A percentile compares a stretch with the other conserved stretches of the same genome.
Evolutionary conservation across 1,140 invertebrate species (phyloP).

Genomic region (Danaus melanippus): DNA sequence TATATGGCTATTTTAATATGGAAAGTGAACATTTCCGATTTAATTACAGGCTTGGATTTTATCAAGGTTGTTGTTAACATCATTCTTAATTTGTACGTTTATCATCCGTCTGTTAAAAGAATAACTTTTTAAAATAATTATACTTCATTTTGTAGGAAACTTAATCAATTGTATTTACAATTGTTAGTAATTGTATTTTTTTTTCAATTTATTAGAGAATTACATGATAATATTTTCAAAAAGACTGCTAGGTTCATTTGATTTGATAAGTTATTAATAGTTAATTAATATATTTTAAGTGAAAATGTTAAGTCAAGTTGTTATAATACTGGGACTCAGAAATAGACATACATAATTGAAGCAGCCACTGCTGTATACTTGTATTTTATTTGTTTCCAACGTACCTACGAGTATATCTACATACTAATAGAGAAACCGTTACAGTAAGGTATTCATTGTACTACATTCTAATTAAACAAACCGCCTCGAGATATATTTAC

Average conservation of each 20-base stretch:
- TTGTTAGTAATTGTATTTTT: too few relatives aligned
- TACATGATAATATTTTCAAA: too few relatives aligned
- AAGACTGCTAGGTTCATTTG: too few relatives aligned
- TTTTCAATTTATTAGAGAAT: too few relatives aligned
- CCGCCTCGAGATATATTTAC: constrained; percentile 31
- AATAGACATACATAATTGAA: too few relatives aligned
- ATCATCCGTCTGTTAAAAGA: constrained; percentile 8
- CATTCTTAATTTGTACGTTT: constrained; percentile 17
- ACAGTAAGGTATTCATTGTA: constrained; percentile 25
- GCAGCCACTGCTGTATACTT: background rate
- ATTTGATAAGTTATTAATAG: too few relatives aligned
- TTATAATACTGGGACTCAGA: too few relatives aligned
- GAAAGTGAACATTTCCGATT: constrained; percentile 12
- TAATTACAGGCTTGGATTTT: constrained; percentile 13
- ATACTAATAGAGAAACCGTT: constrained; percentile 33
- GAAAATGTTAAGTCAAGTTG: too few relatives aligned
- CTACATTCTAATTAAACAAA: constrained; percentile 43
- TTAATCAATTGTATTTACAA: constrained; percentile 10
- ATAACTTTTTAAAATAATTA: constrained; percentile 17
- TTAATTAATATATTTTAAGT: too few relatives aligned
- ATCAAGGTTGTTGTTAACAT: constrained; percentile 16
- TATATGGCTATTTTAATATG: background rate
- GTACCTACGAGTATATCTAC: constrained; percentile 4
- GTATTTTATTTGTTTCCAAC: constrained; percentile 9
- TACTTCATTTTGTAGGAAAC: constrained; percentile 12